Evolutionary conservation across 1,140 invertebrate species (phyloP).

Genomic region (Apis mellifera): DNA sequence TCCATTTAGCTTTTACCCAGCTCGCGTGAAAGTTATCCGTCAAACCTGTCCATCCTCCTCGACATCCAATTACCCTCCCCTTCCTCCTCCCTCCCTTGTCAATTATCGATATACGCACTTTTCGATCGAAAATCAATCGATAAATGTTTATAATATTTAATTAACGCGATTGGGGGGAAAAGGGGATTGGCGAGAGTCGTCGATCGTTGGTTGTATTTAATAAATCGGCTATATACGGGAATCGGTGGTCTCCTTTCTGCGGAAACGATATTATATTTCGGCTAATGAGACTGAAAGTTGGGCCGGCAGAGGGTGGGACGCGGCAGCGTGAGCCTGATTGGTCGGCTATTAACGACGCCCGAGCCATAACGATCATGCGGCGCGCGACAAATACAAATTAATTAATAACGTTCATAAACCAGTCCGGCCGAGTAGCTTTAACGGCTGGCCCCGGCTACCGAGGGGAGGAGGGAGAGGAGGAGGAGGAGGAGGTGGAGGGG

Average conservation of each 20-base stretch:
- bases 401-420: conserved; percentile 69
- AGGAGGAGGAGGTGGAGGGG: background rate
- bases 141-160: conserved; percentile 20
- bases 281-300: conserved; percentile 42
- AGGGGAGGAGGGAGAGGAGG: no score
- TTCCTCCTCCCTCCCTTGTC: background rate
- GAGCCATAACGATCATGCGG: conserved; percentile 60
- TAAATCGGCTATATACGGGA: background rate
- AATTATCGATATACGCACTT: background rate
- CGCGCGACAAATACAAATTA: conserved; percentile 67
- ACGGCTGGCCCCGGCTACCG: conserved; percentile 37
- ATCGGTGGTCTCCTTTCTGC: background rate
- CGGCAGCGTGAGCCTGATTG: conserved; percentile 51
- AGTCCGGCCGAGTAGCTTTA: conserved; percentile 59
- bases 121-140: background rate
- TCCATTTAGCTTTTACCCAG: no score
- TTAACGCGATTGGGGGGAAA: background rate
- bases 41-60: no score
- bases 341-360: conserved; percentile 60
- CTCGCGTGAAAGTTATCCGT: no score
- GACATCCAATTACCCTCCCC: background rate
- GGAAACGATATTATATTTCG: conserved; percentile 28
- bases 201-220: background rate
- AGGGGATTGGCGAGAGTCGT: background rate
- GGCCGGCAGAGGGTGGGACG: background rate